These are phyloP conservation scores for Trididemnum nubilum DNA, from an alignment of 23 tunicate species.

Conservation along the genomic window DNA sequence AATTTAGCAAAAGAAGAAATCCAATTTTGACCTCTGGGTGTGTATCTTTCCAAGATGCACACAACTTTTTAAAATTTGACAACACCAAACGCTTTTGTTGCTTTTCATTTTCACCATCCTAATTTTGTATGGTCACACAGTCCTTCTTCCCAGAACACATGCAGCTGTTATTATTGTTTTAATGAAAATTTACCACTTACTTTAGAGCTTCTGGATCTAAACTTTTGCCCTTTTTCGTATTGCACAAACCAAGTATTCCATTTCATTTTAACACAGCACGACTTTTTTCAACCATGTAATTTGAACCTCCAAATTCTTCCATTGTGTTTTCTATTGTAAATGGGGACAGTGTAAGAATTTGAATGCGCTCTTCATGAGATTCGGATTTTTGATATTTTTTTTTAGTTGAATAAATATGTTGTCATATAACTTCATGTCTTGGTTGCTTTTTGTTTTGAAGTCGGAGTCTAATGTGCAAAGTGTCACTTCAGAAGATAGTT, in stretches of 20 bases:
- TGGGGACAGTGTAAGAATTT: conserved; percentile 23
- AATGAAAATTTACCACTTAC: neutral
- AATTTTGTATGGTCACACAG: neutral
- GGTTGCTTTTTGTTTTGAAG: neutral
- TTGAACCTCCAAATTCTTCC: conserved; percentile 10
- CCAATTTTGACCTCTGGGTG: conserved; percentile 18
- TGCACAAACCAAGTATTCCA: neutral
- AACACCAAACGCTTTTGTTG: conserved; percentile 26
- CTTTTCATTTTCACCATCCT: conserved; percentile 8
- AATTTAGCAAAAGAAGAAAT: conserved; percentile 18
- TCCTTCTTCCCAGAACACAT: conserved; percentile 26
- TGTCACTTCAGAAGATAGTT: neutral
- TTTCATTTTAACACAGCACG: conserved; percentile 8
- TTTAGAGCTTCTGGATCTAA: neutral
- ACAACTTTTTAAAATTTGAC: conserved; percentile 7
- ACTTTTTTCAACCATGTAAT: conserved; percentile 19
- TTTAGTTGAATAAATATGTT: neutral
- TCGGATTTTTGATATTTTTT: conserved; percentile 2
- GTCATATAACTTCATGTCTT: neutral
- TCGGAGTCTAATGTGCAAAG: conserved; percentile 3
- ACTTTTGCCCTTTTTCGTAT: conserved; percentile 1
- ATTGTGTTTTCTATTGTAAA: conserved; percentile 25
- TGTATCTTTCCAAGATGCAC: conserved; percentile 17
- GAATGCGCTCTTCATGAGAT: neutral
- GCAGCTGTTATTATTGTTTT: conserved; percentile 8